Evolutionary conservation across 2,113 vertebrate genomes (phyloP).

Genomic region (Triplophysa rosa): DNA sequence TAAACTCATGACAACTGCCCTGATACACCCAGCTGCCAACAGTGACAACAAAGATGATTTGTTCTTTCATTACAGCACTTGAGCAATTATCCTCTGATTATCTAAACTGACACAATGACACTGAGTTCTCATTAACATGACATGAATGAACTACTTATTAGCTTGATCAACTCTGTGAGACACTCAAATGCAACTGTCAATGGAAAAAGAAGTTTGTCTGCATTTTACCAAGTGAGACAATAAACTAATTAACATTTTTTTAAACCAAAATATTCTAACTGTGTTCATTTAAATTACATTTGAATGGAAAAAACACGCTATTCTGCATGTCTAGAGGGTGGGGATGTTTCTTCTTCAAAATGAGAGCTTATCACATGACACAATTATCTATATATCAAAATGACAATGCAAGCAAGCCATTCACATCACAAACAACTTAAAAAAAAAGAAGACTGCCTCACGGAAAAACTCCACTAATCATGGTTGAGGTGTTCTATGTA

Average conservation of each 20-base stretch:
- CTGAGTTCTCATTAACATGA: neutral
- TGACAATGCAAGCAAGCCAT: slow-evolving; percentile 47
- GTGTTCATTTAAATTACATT: neutral
- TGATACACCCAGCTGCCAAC: neutral
- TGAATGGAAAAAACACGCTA: neutral
- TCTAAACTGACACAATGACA: neutral
- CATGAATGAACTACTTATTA: slow-evolving; percentile 1
- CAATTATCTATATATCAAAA: slow-evolving; percentile 63
- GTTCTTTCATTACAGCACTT: slow-evolving; percentile 26
- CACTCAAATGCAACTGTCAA: slow-evolving; percentile 2
- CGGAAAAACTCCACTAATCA: neutral
- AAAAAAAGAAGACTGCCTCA: neutral
- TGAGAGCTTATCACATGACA: slow-evolving; percentile 47
- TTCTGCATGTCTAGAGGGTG: neutral
- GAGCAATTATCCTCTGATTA: slow-evolving; percentile 9
- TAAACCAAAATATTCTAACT: neutral
- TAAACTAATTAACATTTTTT: neutral
- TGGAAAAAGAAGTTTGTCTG: neutral
- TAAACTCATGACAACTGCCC: neutral
- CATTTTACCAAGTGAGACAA: neutral
- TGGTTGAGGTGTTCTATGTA: neutral
- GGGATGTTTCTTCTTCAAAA: neutral
- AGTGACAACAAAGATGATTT: slow-evolving; percentile 17
- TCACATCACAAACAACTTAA: neutral
- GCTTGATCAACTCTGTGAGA: slow-evolving; percentile 2